phyloP scores from a whole-genome alignment of 1,140 invertebrate genomes.

The Cherax quadricarinatus region DNA sequence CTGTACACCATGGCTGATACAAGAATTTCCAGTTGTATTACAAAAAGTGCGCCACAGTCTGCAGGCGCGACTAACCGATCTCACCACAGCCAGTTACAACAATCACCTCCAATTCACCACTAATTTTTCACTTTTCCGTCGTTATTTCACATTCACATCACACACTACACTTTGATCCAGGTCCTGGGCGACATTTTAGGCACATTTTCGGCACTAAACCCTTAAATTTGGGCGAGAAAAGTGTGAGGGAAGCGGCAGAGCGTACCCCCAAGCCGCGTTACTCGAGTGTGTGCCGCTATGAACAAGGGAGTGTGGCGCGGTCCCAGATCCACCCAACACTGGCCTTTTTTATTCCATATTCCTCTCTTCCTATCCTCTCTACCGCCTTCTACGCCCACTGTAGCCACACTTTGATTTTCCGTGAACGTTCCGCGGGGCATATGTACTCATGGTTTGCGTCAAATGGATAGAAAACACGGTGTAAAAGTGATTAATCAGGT shows the following conservation, averaged over 20 bases:
- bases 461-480: conserved; percentile 62
- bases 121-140: conserved; percentile 44
- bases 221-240: conserved; percentile 57
- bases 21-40: conserved; percentile 50
- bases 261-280: conserved; percentile 47
- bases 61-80: conserved; percentile 65
- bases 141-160: conserved; percentile 64
- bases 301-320: conserved; percentile 69
- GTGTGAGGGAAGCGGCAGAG: conserved; percentile 58
- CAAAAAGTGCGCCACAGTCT: conserved; percentile 66
- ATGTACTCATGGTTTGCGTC: conserved; percentile 31
- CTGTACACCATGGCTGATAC: conserved; percentile 22
- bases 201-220: conserved; percentile 59
- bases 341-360: conserved; percentile 68
- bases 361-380: conserved; percentile 26
- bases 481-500: conserved; percentile 67
- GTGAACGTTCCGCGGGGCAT: conserved; percentile 21
- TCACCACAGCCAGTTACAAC: conserved; percentile 35
- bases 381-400: not conserved
- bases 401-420: conserved; percentile 36
- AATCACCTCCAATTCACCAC: conserved; percentile 54
- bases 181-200: conserved; percentile 61
- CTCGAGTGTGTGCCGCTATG: conserved; percentile 59
- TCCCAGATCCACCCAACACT: conserved; percentile 43
- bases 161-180: conserved; percentile 63